Evolutionary conservation across 2,888 invertebrate species (phyloP).

Genomic region (Andrena chrysosceles): DNA sequence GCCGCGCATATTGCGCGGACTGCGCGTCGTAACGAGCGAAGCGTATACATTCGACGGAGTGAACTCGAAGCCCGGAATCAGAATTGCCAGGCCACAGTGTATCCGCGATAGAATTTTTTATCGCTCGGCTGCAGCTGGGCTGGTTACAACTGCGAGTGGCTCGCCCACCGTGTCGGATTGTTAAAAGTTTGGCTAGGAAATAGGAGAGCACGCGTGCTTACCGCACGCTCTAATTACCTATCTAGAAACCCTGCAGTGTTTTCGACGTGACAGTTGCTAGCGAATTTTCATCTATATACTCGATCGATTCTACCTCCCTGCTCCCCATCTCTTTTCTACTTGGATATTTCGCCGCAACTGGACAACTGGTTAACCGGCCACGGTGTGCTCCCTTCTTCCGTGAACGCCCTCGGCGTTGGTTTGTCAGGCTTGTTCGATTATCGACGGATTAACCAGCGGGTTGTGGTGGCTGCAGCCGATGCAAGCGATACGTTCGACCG

Average conservation of each 20-base stretch:
- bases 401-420: constrained; percentile 50
- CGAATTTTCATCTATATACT: too few species aligned
- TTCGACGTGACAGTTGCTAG: neutral
- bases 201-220: neutral
- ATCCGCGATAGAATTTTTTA: constrained; percentile 53
- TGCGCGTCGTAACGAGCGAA: constrained; percentile 25
- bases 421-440: constrained; percentile 73
- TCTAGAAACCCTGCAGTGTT: neutral
- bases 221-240: neutral
- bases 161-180: constrained; percentile 31
- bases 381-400: constrained; percentile 22
- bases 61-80: constrained; percentile 38
- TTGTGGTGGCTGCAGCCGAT: constrained; percentile 36
- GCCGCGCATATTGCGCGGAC: neutral
- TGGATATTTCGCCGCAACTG: neutral
- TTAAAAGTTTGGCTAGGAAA: constrained; percentile 49
- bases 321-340: constrained; percentile 21
- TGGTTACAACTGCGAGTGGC: constrained; percentile 12
- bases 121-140: constrained; percentile 43
- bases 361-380: constrained; percentile 21
- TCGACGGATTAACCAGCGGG: constrained; percentile 70
- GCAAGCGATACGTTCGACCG: constrained; percentile 49
- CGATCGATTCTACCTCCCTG: neutral
- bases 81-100: constrained; percentile 21
- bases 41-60: constrained; percentile 7